Conservation (phyloP, 2,888 invertebrate genomes). For the Dicranocentrus wangi region DNA sequence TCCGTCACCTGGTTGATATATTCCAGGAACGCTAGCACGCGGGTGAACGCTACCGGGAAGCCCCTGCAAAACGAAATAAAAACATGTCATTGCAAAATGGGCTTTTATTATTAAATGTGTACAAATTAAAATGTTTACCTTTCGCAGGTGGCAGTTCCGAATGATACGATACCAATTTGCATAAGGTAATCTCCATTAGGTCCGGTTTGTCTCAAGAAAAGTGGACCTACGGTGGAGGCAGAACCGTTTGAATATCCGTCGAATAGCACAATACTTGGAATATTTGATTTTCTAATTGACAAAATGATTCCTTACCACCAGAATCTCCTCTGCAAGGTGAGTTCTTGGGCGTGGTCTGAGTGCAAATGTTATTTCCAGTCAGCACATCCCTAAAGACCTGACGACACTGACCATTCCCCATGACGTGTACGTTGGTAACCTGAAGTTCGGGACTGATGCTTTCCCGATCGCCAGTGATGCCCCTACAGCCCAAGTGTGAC, state of each 20-base stretch:
- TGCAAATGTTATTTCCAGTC: slow-evolving; percentile 71
- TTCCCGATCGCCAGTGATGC: slow-evolving; percentile 50
- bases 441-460: slow-evolving; percentile 60
- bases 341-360: slow-evolving; percentile 66
- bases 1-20: slow-evolving; percentile 70
- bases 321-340: slow-evolving; percentile 68
- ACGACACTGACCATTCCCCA: slow-evolving; percentile 69
- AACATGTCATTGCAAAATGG: no score
- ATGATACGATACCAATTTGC: slow-evolving; percentile 70
- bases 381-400: slow-evolving; percentile 69
- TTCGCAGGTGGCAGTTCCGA: slow-evolving; percentile 71
- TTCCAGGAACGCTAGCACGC: slow-evolving; percentile 70
- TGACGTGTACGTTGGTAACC: slow-evolving; percentile 51
- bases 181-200: slow-evolving; percentile 63
- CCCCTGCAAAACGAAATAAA: slow-evolving; percentile 47
- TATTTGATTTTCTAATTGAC: no score
- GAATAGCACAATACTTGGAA: no score
- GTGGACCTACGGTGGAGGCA: slow-evolving; percentile 63
- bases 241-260: no score
- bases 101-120: no score
- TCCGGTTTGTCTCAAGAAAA: slow-evolving; percentile 60
- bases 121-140: slow-evolving; percentile 36
- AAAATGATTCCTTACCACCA: neutral
- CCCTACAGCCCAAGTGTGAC: slow-evolving; percentile 19
- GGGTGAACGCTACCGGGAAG: slow-evolving; percentile 71